Percentiles rank a stretch among this genome's conserved stretches.
These are phyloP conservation scores for Nomada ruficornis DNA, from an alignment of 2,888 invertebrate genomes.

Conservation along the genomic window DNA sequence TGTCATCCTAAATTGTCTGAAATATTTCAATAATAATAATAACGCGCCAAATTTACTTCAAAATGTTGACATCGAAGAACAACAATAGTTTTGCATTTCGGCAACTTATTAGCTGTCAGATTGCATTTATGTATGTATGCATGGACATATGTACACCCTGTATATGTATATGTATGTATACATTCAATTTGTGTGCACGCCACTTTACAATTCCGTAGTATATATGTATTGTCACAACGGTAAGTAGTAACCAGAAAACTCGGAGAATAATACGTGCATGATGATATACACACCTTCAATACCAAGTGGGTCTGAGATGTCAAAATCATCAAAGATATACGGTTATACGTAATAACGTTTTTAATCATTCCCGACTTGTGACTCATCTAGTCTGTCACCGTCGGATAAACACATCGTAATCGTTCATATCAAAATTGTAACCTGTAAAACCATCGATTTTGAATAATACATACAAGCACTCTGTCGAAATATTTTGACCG, in stretches of 20 bases:
- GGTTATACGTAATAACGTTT: constrained; percentile 10
- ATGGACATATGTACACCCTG: too few species aligned
- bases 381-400: constrained; percentile 45
- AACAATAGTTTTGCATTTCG: background rate
- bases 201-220: constrained; percentile 3
- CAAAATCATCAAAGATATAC: background rate
- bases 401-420: constrained; percentile 2
- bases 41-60: too few species aligned
- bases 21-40: too few species aligned
- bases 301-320: constrained; percentile 8
- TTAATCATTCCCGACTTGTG: constrained; percentile 33
- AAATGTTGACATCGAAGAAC: background rate
- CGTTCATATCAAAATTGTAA: constrained; percentile 7
- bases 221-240: background rate
- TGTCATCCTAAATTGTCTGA: too few species aligned
- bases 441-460: constrained; percentile 12
- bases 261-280: background rate
- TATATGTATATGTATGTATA: background rate
- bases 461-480: background rate
- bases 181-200: background rate
- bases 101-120: constrained; percentile 6
- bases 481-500: background rate
- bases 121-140: background rate
- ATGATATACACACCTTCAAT: background rate
- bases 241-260: background rate